These are phyloP conservation scores for Rhopalosiphum maidis DNA, from an alignment of 1,140 invertebrate genomes.

Conservation along the genomic window DNA sequence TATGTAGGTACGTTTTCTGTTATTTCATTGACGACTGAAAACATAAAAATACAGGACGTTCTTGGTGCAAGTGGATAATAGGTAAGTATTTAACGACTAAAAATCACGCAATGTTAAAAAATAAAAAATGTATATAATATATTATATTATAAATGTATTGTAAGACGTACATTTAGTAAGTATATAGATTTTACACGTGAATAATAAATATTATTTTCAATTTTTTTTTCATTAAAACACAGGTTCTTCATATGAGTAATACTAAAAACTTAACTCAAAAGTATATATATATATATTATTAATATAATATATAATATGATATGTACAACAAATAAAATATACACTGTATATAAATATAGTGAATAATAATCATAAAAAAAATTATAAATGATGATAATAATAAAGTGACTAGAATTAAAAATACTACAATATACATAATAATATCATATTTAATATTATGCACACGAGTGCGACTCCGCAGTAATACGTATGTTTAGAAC, in stretches of 20 bases:
- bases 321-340: slow-evolving; percentile 12
- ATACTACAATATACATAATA: neutral
- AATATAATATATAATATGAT: neutral
- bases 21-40: no score
- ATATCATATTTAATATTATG: neutral
- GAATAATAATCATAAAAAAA: neutral
- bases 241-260: neutral
- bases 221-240: neutral
- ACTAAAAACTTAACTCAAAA: slow-evolving; percentile 1
- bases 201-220: neutral
- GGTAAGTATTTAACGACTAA: neutral
- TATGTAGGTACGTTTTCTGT: no score
- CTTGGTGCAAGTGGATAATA: neutral
- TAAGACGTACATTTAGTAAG: neutral
- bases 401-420: slow-evolving; percentile 29
- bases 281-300: slow-evolving; percentile 12
- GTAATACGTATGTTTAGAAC: no score
- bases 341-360: neutral
- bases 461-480: neutral
- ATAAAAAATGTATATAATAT: slow-evolving; percentile 22
- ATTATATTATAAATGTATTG: slow-evolving; percentile 6
- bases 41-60: neutral
- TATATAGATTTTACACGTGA: slow-evolving; percentile 3
- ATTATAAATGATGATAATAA: slow-evolving; percentile 22
- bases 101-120: slow-evolving; percentile 2